Evolutionary conservation across 1,140 invertebrate species (phyloP), one percentile per base, ranked within the genome.

Genomic region (Hypsibius dujardini): DNA sequence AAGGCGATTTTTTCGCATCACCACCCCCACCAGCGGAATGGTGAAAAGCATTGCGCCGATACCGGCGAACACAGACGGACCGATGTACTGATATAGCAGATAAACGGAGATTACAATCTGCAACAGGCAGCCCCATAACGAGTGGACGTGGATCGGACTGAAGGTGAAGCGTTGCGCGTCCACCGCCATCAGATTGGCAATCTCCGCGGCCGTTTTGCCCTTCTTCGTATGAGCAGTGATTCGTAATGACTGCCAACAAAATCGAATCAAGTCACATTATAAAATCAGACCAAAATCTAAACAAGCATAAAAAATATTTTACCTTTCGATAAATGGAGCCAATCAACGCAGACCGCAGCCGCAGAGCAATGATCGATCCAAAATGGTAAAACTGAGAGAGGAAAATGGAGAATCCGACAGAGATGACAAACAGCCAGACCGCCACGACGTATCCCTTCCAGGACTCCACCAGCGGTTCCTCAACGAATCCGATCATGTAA

Each of bases 271-370:
- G n/a, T n/a, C 7, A n/a, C 50, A 56, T 12, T 0, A 56, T 56
- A 12, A 12, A 56, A 56, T 7, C 7, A 12, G 50, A 56, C n/a
- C n/a, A 56, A 56, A 56, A 56, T n/a, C 7, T n/a, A 56, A 56
- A 56, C 0, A 56, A 56, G n/a, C 7, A 7, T 7, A 56, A 56
- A 7, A 56, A 12, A 56, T 56, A 56, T 56, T n/a, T 67, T 73
- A 86, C 85, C 79, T 98, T 98, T 76, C 87, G 84, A 78, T 98
- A 98, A 74, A 98, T 90, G 70, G 92, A 86, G 74, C 91, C 90
- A 2, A 94, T 92, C 42, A 98, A 81, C 0, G 90, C 87, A 0
- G 93, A 94, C 72, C 94, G 82, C 73, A 98, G 87, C 59, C 90
- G 84, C 81, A 97, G 86, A 2, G 92, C 94, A 45, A 95, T 87